phyloP scores from a whole-genome alignment of 2,888 invertebrate genomes.

The Volucella zonaria region DNA sequence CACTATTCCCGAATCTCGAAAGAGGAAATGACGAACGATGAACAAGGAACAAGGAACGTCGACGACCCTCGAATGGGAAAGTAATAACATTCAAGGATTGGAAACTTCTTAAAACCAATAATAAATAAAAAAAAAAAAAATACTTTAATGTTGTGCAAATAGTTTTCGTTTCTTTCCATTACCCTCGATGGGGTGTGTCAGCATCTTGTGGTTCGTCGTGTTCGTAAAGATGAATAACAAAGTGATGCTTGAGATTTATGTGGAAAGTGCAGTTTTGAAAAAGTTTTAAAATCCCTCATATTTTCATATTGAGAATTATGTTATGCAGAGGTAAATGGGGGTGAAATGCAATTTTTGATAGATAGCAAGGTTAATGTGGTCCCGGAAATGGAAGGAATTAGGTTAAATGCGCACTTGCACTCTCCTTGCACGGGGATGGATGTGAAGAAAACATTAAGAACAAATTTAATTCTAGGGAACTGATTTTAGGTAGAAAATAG shows the following conservation, averaged over 20 bases:
- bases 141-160: constrained; percentile 69
- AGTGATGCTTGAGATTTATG: constrained; percentile 37
- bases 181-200: constrained; percentile 5
- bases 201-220: constrained; percentile 3
- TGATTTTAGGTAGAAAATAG: constrained; percentile 1
- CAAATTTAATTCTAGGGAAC: constrained; percentile 20
- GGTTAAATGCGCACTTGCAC: constrained; percentile 21
- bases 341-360: constrained; percentile 2
- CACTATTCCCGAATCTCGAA: constrained; percentile 15
- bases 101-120: constrained; percentile 66
- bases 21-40: constrained; percentile 1
- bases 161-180: constrained; percentile 39
- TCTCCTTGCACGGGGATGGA: not conserved
- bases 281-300: constrained; percentile 41
- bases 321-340: not conserved
- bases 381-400: not conserved
- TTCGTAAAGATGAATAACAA: constrained; percentile 29
- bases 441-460: constrained; percentile 13
- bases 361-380: not conserved
- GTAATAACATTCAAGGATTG: not conserved
- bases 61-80: not conserved
- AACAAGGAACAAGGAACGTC: not conserved
- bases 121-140: constrained; percentile 19
- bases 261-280: constrained; percentile 34
- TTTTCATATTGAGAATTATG: constrained; percentile 39